Base-by-base conservation (phyloP, 2,797 vertebrate genomes). In the Falco naumanni region DNA sequence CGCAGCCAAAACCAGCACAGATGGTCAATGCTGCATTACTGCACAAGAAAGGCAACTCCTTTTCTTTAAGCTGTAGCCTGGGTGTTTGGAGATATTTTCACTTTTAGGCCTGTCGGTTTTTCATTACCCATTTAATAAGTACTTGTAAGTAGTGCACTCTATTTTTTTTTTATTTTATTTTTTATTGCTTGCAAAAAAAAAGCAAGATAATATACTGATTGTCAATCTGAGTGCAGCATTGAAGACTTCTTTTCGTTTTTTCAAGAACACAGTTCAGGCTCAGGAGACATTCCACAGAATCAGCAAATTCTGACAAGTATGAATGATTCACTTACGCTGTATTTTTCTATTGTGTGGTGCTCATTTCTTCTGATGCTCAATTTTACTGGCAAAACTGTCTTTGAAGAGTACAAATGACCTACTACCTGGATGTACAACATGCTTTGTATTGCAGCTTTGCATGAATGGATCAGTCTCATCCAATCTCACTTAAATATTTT, bases 261-360 rank as follows among this genome's bases (percentile, higher is more conserved):
- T 91, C 75, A 85, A 71, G 89, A 89, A 56, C 8, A 41, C 28
- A 41, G 75, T 91, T 81, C 61, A 54, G 60, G 20, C 71, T 87
- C 47, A 66, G 77, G 31, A 91, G 66, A 83, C 64, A 65, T 84
- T 89, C 61, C 2, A 90, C 9, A 65, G 47, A 89, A 78, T 94
- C 95, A 95, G 92, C 54, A 89, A 83, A 91, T 87, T 89, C 71
- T 93, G 78, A 83, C 64, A 92, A 78, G 50, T 75, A 81, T 80
- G 50, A 93, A 85, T 61, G 37, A 94, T 87, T 95, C 75, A 54
- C 53, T 94, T 33, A 37, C 7, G 6, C 29, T 64, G 15, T 77
- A 47, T 89, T 94, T 78, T 80, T 68, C 70, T 90, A 10, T 59
- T 85, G 26, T 53, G 57, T 63, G 57, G 21, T 56, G 51, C 14